Evolutionary conservation across 2,113 vertebrate genomes (phyloP), one percentile per base, ranked within the genome.

Genomic region (Vulpes ferrilata): DNA sequence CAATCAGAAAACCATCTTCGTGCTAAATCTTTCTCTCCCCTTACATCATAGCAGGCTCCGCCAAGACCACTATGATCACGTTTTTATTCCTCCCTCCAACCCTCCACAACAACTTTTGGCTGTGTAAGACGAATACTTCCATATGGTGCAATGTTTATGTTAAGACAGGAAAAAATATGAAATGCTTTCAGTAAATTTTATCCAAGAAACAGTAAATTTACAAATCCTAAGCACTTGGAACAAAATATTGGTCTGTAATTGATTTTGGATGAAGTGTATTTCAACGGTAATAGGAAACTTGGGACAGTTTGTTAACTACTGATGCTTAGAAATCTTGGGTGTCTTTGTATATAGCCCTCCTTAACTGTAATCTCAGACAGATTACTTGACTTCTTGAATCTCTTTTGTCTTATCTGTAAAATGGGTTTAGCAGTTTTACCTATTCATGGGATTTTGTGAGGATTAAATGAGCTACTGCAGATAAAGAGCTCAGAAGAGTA

Each of bases 181-280:
- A 69, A 96, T 87, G 55, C 35, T 90, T 97, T 96, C 69, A 87
- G 82, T 81, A 95, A 90, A 93, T 95, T 95, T 98, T 80, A 96
- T 95, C 90, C 88, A 96, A 94, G 85, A 94, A 88, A 88, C 65
- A 88, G 92, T 98, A 94, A 78, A 96, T 96, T 97, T 96, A 96
- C 91, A 93, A 96, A 94, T 95, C n/a, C 88, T 79, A 85, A 96
- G 85, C 96, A 95, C 81, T 65, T 95, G 65, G 83, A 95, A 97
- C 53, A 78, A 97, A 94, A 87, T 85, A 95, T 64, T 97, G 23
- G 64, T 80, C 90, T 93, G 76, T 88, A 84, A 97, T 86, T 90
- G 90, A 90, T 88, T 97, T 62, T 81, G 73, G 71, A 85, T 71
- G 23, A 96, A 95, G 92, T 59, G 5, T 32, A 82, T 95, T 95